phyloP scores from a whole-genome alignment of 2,797 vertebrate species.

The Gallirallus australis region DNA sequence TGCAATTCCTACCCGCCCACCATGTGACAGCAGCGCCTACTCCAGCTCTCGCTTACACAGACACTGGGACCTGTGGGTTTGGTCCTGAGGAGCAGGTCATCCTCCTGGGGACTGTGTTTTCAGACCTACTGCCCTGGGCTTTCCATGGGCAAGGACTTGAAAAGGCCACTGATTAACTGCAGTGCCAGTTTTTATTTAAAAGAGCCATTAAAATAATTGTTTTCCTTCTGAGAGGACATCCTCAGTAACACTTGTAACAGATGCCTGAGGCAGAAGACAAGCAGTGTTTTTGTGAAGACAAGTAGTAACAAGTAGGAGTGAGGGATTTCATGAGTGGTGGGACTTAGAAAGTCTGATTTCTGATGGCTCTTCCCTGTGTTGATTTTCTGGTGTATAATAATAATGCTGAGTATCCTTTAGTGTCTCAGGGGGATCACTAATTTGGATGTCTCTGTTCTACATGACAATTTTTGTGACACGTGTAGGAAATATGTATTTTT shows the following conservation, averaged over 20 bases:
- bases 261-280: conserved; percentile 6
- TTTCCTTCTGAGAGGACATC: conserved; percentile 31
- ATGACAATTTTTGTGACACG: background rate
- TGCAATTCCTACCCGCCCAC: background rate
- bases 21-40: background rate
- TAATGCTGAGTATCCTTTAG: background rate
- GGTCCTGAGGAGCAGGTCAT: background rate
- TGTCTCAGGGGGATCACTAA: background rate
- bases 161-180: background rate
- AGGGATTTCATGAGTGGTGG: background rate
- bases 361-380: background rate
- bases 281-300: background rate
- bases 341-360: background rate
- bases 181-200: conserved; percentile 15
- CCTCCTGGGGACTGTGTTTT: background rate
- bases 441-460: background rate
- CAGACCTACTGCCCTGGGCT: background rate
- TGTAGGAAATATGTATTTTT: background rate
- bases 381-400: background rate
- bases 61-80: background rate
- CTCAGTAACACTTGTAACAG: conserved; percentile 24
- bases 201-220: conserved; percentile 31
- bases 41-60: background rate
- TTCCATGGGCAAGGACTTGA: accelerated
- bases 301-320: conserved; percentile 43